Evolutionary conservation across 2,888 invertebrate genomes (phyloP).

Genomic region (Homarus gammarus): DNA sequence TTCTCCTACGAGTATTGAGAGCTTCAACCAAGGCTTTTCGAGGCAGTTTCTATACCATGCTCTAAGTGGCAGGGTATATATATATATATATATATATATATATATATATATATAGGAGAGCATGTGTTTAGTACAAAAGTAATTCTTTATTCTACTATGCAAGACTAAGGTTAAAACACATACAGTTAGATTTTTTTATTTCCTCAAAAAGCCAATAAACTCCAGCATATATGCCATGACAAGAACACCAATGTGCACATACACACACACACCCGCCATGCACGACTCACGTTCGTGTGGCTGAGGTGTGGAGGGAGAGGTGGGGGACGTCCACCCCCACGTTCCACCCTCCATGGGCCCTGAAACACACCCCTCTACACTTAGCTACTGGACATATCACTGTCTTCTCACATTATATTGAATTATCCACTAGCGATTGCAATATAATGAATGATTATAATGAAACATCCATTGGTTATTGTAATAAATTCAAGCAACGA

Average conservation of each 20-base stretch:
- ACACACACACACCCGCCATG: slow-evolving; percentile 72
- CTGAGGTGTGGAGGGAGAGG: slow-evolving; percentile 74
- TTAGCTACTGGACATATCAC: slow-evolving; percentile 32
- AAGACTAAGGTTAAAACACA: slow-evolving; percentile 17
- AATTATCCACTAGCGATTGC: slow-evolving; percentile 20
- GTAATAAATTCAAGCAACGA: too few relatives aligned
- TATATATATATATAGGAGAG: too few relatives aligned
- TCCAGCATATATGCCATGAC: slow-evolving; percentile 67
- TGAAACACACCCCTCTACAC: slow-evolving; percentile 66
- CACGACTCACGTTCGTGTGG: slow-evolving; percentile 75
- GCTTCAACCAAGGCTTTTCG: slow-evolving; percentile 46
- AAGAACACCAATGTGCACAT: slow-evolving; percentile 65
- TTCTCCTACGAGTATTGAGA: slow-evolving; percentile 41
- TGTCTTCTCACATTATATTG: neutral
- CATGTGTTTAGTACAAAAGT: slow-evolving; percentile 1
- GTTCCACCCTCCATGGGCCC: slow-evolving; percentile 74
- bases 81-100: too few relatives aligned
- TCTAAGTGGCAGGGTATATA: slow-evolving; percentile 9
- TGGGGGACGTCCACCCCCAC: slow-evolving; percentile 75
- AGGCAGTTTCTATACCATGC: slow-evolving; percentile 35
- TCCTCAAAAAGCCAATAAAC: slow-evolving; percentile 59
- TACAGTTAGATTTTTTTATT: slow-evolving; percentile 5
- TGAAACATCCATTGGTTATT: neutral
- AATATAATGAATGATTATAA: neutral
- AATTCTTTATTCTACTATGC: neutral